These are phyloP conservation scores for Kradibia gibbosae DNA, from an alignment of 1,140 invertebrate species.

Conservation along the genomic window DNA sequence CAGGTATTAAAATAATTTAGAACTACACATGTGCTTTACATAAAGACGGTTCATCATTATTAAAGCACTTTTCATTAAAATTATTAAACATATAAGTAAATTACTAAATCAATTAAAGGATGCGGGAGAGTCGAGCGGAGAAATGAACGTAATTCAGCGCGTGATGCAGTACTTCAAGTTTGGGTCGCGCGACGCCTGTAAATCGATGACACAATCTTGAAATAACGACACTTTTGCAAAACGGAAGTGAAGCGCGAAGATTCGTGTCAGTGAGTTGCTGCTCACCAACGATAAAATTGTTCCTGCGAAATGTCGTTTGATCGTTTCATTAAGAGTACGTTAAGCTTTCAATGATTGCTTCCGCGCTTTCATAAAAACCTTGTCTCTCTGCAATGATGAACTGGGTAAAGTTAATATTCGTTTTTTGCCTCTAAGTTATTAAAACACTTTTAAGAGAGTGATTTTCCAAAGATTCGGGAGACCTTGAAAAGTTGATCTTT, in stretches of 20 bases:
- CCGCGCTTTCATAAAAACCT: background rate
- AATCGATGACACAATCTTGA: constrained; percentile 11
- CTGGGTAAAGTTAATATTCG: background rate
- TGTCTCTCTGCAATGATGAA: background rate
- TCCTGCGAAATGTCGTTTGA: background rate
- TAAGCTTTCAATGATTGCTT: constrained; percentile 8
- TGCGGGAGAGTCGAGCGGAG: background rate
- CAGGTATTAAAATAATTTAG: too few relatives aligned
- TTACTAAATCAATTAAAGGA: background rate
- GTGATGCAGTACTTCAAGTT: background rate
- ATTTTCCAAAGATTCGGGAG: background rate
- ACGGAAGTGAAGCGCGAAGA: constrained; percentile 26
- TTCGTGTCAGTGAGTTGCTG: constrained; percentile 11
- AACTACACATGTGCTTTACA: too few relatives aligned
- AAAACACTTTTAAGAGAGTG: background rate
- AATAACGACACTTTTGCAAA: constrained; percentile 5
- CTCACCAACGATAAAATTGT: constrained; percentile 1
- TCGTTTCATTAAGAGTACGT: background rate
- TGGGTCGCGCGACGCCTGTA: background rate
- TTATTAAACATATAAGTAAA: background rate
- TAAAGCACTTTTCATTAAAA: background rate
- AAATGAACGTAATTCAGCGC: constrained; percentile 10
- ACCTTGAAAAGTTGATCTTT: background rate
- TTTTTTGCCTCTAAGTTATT: constrained; percentile 3
- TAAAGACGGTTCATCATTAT: background rate